These are phyloP conservation scores for Temnothorax nylanderi DNA, from an alignment of 1,140 invertebrate genomes.

Conservation along the genomic window DNA sequence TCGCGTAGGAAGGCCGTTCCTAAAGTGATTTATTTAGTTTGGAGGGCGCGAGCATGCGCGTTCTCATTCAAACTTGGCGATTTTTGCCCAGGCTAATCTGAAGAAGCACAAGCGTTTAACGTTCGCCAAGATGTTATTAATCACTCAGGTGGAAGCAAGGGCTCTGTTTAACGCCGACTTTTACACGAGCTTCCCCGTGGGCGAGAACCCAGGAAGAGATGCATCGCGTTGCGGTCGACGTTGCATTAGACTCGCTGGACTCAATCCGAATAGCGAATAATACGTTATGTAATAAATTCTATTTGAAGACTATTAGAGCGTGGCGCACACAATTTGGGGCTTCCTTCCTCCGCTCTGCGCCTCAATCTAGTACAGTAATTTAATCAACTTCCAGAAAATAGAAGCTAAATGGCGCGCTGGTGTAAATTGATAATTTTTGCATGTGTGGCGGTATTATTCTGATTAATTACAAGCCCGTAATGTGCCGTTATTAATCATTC, in stretches of 20 bases:
- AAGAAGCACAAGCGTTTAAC: slow-evolving; percentile 75
- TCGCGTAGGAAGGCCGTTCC: slow-evolving; percentile 66
- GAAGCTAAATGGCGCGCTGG: slow-evolving; percentile 41
- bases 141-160: slow-evolving; percentile 63
- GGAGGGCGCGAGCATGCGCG: slow-evolving; percentile 59
- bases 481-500: slow-evolving; percentile 56
- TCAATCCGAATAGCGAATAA: slow-evolving; percentile 35
- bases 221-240: slow-evolving; percentile 16
- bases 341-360: neutral
- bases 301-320: slow-evolving; percentile 46
- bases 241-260: slow-evolving; percentile 27
- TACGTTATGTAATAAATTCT: slow-evolving; percentile 42
- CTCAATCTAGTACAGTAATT: slow-evolving; percentile 32
- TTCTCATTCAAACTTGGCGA: slow-evolving; percentile 70
- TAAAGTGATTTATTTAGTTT: slow-evolving; percentile 74
- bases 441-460: slow-evolving; percentile 34
- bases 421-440: slow-evolving; percentile 39
- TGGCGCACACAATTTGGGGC: neutral
- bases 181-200: slow-evolving; percentile 65
- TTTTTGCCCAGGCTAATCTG: slow-evolving; percentile 72
- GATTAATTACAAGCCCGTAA: slow-evolving; percentile 55
- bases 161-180: slow-evolving; percentile 70
- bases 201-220: slow-evolving; percentile 53
- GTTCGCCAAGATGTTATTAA: slow-evolving; percentile 74
- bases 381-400: slow-evolving; percentile 57